These are phyloP conservation scores for Ooceraea biroi DNA, from an alignment of 1,140 invertebrate genomes.

Conservation along the genomic window DNA sequence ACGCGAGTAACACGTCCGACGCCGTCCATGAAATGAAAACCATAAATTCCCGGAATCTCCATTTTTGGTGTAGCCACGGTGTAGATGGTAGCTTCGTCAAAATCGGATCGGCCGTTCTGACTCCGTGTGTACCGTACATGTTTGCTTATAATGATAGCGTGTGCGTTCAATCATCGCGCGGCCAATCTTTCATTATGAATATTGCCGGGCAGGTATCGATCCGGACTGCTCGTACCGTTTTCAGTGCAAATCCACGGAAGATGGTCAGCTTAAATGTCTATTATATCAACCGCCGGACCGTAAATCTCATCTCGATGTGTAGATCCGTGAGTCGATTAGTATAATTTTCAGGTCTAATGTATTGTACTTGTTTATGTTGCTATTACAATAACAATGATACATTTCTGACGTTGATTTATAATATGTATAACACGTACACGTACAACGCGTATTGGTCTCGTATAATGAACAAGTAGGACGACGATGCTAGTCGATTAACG, in stretches of 20 bases:
- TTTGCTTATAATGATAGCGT: slow-evolving; percentile 13
- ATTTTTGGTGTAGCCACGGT: slow-evolving; percentile 42
- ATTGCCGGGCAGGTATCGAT: not conserved
- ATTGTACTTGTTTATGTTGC: not conserved
- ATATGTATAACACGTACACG: not conserved
- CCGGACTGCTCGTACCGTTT: not conserved
- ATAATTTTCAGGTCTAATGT: not conserved
- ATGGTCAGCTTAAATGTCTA: not conserved
- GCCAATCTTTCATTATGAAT: not conserved
- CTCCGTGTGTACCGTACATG: not conserved
- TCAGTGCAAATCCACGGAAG: not conserved
- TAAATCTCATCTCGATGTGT: not conserved
- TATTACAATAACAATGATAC: not conserved
- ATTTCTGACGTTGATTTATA: not conserved
- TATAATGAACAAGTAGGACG: not conserved
- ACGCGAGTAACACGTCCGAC: slow-evolving; percentile 69
- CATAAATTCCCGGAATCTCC: slow-evolving; percentile 73
- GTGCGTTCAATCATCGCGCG: not conserved
- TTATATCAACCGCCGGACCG: not conserved
- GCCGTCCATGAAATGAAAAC: slow-evolving; percentile 75
- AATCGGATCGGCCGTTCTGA: slow-evolving; percentile 63
- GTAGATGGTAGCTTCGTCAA: slow-evolving; percentile 64
- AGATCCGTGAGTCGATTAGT: not conserved
- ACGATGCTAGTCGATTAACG: not conserved
- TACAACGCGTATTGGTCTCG: too few relatives aligned